phyloP scores from a whole-genome alignment of 2,797 vertebrate species.

The Sciurus vulgaris region DNA sequence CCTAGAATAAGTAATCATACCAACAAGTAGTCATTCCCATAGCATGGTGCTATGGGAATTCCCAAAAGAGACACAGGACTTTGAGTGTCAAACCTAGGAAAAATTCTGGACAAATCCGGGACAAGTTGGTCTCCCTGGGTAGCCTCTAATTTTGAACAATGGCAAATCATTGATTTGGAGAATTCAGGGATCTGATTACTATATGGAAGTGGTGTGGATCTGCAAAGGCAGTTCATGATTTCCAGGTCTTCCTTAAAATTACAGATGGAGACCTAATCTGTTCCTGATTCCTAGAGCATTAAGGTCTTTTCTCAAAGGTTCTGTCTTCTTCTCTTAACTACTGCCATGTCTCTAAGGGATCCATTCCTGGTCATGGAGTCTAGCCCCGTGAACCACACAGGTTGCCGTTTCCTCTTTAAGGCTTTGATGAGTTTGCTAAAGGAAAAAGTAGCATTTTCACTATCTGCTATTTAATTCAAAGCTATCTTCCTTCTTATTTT shows the following conservation, averaged over 20 bases:
- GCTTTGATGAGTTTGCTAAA: background rate
- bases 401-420: background rate
- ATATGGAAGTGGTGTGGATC: background rate
- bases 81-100: constrained; percentile 5
- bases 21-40: background rate
- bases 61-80: background rate
- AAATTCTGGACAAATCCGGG: background rate
- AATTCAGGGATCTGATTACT: background rate
- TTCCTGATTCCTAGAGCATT: background rate
- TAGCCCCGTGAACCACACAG: background rate
- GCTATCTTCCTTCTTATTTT: background rate
- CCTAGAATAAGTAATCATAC: background rate
- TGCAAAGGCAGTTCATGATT: background rate
- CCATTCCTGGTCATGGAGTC: background rate
- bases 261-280: background rate
- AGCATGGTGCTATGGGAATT: background rate
- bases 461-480: background rate
- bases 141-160: background rate
- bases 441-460: background rate
- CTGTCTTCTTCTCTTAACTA: background rate
- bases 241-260: background rate
- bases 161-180: background rate
- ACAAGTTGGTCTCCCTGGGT: background rate
- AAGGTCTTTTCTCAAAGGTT: background rate
- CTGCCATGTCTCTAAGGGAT: background rate